Evolutionary conservation across 2,797 vertebrate species (phyloP), one percentile per base, ranked within the genome.

Genomic region (Pipistrellus kuhlii): DNA sequence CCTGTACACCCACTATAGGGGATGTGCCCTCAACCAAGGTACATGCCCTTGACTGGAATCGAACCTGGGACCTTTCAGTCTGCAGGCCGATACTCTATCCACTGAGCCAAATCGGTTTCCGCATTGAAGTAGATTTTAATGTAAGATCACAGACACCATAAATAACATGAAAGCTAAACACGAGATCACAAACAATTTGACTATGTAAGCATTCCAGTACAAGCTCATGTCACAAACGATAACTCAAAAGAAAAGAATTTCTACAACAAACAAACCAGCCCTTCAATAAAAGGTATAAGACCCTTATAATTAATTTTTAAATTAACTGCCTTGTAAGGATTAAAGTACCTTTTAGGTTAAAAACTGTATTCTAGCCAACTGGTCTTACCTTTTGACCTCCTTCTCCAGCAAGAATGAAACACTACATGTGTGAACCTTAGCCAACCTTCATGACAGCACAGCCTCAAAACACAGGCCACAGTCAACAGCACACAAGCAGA

Each of bases 141-240:
- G 93, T 66, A 94, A 95, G 93, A 96, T 82, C 4, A 0, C 14
- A 59, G 88, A 95, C 48, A 93, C 95, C 92, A 92, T 83, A 97
- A 97, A 97, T 76, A 97, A 95, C n/a, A 77, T 41, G 71, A 89
- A 96, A 57, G 13, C 72, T 92, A 91, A 90, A 84, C 59, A 51
- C n/a, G 46, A 92, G 89, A 96, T 62, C 85, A 96, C 94, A 97
- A 97, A 98, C 93, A 96, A 17, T n/a, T 96, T 86, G n/a, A 95
- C 88, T 53, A 35, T 68, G 44, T 94, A 96, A 94, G 57, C 94
- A 94, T 97, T 97, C 96, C 90, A 97, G 92, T 92, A 86, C 30
- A 23, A 95, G 7, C 91, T 97, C 59, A 68, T 13, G 57, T 77
- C 73, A 97, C 57, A 96, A 97, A 95, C 95, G 97, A 66, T 73